Evolutionary conservation across 92 coral and sea anemone species (phyloP).

Genomic region (Porites evermanni): DNA sequence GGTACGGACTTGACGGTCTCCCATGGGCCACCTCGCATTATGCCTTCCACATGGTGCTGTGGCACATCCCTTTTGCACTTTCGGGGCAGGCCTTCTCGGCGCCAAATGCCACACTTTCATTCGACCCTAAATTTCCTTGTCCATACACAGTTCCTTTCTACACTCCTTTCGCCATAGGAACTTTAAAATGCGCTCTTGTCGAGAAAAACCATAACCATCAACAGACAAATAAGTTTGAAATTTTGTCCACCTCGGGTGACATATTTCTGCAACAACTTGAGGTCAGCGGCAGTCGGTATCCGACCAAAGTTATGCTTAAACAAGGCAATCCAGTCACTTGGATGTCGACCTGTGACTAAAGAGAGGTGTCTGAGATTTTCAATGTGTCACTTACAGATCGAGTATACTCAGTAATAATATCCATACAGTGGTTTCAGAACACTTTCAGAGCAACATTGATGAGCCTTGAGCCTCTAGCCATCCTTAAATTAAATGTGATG

Average conservation of each 20-base stretch:
- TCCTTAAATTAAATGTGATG: too few relatives aligned
- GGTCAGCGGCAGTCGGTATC: constrained; percentile 43
- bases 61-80: constrained; percentile 52
- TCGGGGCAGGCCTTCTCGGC: constrained; percentile 55
- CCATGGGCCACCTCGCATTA: constrained; percentile 60
- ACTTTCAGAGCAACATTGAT: too few relatives aligned
- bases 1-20: constrained; percentile 58
- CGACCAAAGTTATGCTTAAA: constrained; percentile 7
- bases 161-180: constrained; percentile 44
- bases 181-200: constrained; percentile 9
- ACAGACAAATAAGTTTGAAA: constrained; percentile 26
- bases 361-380: too few relatives aligned
- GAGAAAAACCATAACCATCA: not conserved
- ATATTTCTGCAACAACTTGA: constrained; percentile 17
- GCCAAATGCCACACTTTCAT: constrained; percentile 40
- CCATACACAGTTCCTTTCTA: constrained; percentile 39
- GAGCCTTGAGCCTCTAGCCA: too few relatives aligned
- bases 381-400: too few relatives aligned
- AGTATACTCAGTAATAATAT: too few relatives aligned
- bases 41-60: constrained; percentile 51
- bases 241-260: constrained; percentile 49
- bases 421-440: too few relatives aligned
- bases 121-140: constrained; percentile 33
- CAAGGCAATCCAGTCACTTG: constrained; percentile 34
- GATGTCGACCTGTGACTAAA: not conserved